phyloP scores from a whole-genome alignment of 1,140 invertebrate genomes.

The Glomeris maerens region DNA sequence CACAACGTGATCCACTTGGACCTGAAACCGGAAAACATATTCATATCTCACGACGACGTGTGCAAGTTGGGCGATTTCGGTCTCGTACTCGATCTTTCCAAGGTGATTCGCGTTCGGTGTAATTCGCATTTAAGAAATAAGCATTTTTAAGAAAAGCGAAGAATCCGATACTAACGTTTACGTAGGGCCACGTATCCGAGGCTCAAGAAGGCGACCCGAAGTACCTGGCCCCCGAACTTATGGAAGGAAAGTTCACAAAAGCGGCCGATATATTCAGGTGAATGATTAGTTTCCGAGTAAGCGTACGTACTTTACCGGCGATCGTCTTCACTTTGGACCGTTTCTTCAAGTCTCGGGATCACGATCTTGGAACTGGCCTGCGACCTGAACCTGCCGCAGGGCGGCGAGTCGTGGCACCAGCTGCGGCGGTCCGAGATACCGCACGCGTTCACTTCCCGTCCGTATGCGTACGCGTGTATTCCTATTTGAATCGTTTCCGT shows the following conservation, averaged over 20 bases:
- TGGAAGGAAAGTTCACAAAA: constrained; percentile 46
- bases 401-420: constrained; percentile 52
- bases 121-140: neutral
- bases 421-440: constrained; percentile 41
- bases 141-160: neutral
- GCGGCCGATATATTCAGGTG: constrained; percentile 37
- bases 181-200: constrained; percentile 35
- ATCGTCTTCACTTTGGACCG: constrained; percentile 1
- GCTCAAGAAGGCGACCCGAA: constrained; percentile 58
- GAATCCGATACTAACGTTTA: constrained; percentile 10
- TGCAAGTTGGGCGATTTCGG: constrained; percentile 64
- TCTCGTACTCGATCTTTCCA: constrained; percentile 47
- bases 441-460: constrained; percentile 30
- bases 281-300: constrained; percentile 36
- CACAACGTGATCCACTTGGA: constrained; percentile 54
- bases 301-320: neutral
- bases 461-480: constrained; percentile 5
- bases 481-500: neutral
- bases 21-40: constrained; percentile 62
- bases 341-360: constrained; percentile 51
- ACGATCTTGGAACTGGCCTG: constrained; percentile 53
- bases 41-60: constrained; percentile 39
- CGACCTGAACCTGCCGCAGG: constrained; percentile 51
- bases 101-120: constrained; percentile 30
- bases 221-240: constrained; percentile 56